Percentiles rank a stretch among this genome's conserved stretches.
phyloP scores from a whole-genome alignment of 2,888 invertebrate genomes.

The Odiellus spinosus region DNA sequence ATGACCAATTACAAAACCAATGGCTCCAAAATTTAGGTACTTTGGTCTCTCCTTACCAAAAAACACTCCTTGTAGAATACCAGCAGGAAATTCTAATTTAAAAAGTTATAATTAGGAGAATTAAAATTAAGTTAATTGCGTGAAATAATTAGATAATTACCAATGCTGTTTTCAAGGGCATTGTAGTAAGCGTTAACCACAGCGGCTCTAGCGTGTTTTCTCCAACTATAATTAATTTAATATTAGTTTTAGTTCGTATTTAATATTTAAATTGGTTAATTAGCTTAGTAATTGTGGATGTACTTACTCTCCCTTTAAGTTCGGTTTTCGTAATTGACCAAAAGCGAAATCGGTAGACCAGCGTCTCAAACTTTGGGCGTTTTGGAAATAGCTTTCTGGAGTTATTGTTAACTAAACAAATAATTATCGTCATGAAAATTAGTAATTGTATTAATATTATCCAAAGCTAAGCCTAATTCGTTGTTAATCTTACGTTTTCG shows the following conservation, averaged over 20 bases:
- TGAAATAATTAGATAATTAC: slow-evolving; percentile 38
- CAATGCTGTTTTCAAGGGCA: slow-evolving; percentile 65
- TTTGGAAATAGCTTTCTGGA: slow-evolving; percentile 51
- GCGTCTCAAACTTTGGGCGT: slow-evolving; percentile 55
- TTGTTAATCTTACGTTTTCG: slow-evolving; percentile 13
- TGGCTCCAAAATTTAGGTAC: slow-evolving; percentile 22
- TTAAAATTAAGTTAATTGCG: background rate
- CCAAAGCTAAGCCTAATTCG: background rate
- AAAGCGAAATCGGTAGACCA: slow-evolving; percentile 66
- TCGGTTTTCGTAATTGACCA: slow-evolving; percentile 51
- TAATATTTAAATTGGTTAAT: background rate
- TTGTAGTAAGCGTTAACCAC: slow-evolving; percentile 75
- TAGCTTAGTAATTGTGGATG: background rate
- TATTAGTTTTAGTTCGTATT: background rate
- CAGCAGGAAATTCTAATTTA: slow-evolving; percentile 21
- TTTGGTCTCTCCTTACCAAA: slow-evolving; percentile 26
- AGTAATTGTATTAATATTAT: too few relatives aligned
- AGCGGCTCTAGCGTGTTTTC: slow-evolving; percentile 63
- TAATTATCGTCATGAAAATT: too few relatives aligned
- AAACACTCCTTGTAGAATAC: slow-evolving; percentile 22
- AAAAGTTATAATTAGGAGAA: background rate
- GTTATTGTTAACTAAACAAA: slow-evolving; percentile 47
- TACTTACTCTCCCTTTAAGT: slow-evolving; percentile 19
- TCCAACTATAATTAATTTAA: slow-evolving; percentile 37
- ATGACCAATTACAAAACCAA: slow-evolving; percentile 30